Conservation (phyloP, 2,888 invertebrate species). For the Lepidochitona cinerea region DNA sequence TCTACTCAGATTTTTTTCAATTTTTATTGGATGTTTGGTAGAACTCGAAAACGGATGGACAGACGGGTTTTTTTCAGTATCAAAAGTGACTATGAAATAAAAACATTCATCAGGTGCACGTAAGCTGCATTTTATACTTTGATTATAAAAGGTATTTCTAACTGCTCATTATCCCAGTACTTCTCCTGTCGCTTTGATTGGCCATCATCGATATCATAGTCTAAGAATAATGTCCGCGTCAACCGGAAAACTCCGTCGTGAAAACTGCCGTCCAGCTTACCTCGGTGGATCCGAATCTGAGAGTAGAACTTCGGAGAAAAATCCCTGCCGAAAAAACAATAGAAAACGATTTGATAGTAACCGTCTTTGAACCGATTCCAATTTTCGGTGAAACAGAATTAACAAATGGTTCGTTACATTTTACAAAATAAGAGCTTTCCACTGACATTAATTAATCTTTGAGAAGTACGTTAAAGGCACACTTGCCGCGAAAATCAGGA, state of each 20-base stretch:
- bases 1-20: too few relatives aligned
- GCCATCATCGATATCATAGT: neutral
- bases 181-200: neutral
- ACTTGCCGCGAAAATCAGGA: too few relatives aligned
- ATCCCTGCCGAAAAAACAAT: too few relatives aligned
- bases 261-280: neutral
- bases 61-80: neutral
- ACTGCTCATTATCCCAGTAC: neutral
- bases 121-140: too few relatives aligned
- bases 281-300: neutral
- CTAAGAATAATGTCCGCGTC: neutral
- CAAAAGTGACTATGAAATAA: too few relatives aligned
- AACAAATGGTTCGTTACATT: neutral
- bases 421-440: neutral
- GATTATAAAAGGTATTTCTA: too few relatives aligned
- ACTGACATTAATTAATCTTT: neutral
- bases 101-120: too few relatives aligned
- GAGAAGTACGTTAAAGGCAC: neutral
- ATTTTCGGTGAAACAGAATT: too few relatives aligned
- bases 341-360: too few relatives aligned
- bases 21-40: too few relatives aligned
- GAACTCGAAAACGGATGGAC: too few relatives aligned
- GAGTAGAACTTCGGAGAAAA: neutral
- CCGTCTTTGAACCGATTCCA: too few relatives aligned
- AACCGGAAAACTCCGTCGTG: neutral